Percentiles rank a stretch among this genome's conserved stretches.
phyloP scores from a whole-genome alignment of 2,113 vertebrate species.

The Aegithalos caudatus region DNA sequence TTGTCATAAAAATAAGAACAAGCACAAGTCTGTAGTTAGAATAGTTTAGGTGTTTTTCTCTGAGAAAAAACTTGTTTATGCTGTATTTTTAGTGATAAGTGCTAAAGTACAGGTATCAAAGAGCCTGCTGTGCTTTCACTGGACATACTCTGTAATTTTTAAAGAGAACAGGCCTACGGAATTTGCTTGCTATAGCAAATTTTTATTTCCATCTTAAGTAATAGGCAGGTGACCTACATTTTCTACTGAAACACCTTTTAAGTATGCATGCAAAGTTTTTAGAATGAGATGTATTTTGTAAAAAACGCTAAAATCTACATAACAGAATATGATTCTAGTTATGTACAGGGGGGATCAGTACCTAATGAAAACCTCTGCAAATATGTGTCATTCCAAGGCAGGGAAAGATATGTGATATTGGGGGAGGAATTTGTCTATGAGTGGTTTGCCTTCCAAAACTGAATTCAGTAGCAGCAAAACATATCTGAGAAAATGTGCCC shows the following conservation, averaged over 20 bases:
- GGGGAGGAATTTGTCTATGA: background rate
- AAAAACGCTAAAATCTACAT: background rate
- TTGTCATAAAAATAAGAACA: background rate
- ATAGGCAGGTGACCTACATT: background rate
- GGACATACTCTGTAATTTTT: background rate
- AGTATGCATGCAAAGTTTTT: background rate
- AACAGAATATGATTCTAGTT: background rate
- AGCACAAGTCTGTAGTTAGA: background rate
- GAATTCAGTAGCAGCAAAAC: background rate
- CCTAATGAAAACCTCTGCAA: background rate
- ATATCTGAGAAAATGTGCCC: background rate
- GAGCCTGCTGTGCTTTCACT: background rate
- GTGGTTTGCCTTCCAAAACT: background rate
- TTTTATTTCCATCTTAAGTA: background rate
- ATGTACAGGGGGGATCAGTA: background rate
- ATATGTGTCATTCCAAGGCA: background rate
- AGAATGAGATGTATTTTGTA: background rate
- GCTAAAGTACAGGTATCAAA: background rate
- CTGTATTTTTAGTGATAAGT: background rate
- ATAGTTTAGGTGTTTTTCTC: background rate
- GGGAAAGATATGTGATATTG: background rate
- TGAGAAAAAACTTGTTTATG: background rate
- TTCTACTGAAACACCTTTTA: background rate
- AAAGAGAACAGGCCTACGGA: background rate
- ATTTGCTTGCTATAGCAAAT: background rate